phyloP scores from a whole-genome alignment of 2,888 invertebrate species.

The Philaethria dido region DNA sequence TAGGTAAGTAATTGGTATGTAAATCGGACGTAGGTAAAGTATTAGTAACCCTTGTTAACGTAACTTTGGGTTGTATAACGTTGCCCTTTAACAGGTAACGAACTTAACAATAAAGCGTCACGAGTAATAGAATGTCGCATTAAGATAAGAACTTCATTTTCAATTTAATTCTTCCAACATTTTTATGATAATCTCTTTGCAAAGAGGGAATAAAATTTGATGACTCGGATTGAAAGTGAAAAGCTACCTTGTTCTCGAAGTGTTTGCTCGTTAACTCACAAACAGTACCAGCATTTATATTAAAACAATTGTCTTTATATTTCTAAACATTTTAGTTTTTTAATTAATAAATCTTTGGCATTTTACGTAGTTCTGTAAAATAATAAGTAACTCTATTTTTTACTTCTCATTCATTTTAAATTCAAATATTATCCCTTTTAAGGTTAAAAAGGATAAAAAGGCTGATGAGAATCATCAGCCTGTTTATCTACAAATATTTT shows the following conservation, averaged over 20 bases:
- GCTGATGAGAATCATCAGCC: no score
- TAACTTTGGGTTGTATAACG: conserved; percentile 8
- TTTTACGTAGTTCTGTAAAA: no score
- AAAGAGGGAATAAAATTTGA: conserved; percentile 5
- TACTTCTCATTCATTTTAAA: no score
- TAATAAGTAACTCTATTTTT: no score
- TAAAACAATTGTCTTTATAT: no score
- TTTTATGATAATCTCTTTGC: conserved; percentile 17
- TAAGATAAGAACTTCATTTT: conserved; percentile 30
- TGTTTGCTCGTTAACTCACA: neutral
- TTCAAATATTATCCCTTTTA: no score
- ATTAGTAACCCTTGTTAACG: conserved; percentile 1
- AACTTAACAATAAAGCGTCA: conserved; percentile 14
- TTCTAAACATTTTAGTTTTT: no score
- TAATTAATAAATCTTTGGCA: no score
- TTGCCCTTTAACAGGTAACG: conserved; percentile 14
- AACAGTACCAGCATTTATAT: no score
- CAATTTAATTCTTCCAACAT: conserved; percentile 23
- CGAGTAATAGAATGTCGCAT: conserved; percentile 16
- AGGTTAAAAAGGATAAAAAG: no score
- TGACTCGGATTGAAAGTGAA: conserved; percentile 10
- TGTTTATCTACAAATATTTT: no score
- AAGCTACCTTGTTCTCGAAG: neutral
- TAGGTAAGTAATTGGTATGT: neutral
- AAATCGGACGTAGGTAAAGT: neutral